Evolutionary conservation across 2,888 invertebrate species (phyloP).

Genomic region (Lasioglossum oenotherae): DNA sequence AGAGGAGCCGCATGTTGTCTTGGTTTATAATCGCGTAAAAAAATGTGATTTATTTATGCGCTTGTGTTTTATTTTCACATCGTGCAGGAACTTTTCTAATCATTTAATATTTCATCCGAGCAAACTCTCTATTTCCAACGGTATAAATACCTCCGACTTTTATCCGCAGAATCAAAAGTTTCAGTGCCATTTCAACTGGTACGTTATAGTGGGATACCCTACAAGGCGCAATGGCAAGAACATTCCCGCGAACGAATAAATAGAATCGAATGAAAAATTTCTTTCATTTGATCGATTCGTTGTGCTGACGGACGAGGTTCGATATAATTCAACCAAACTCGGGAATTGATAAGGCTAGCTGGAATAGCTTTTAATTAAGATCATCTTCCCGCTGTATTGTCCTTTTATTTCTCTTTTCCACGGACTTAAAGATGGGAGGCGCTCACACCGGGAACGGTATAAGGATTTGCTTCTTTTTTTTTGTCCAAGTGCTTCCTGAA

Average conservation of each 20-base stretch:
- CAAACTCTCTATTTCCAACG: neutral
- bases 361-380: constrained; percentile 65
- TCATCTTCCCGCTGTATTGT: constrained; percentile 39
- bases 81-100: neutral
- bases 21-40: no score
- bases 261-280: neutral
- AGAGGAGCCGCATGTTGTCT: no score
- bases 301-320: neutral
- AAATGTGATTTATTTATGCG: no score
- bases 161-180: neutral
- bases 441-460: constrained; percentile 41
- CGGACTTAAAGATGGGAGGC: constrained; percentile 31
- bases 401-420: constrained; percentile 41
- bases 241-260: neutral
- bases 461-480: constrained; percentile 61
- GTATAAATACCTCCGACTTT: neutral
- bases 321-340: constrained; percentile 35
- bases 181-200: neutral
- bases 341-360: neutral
- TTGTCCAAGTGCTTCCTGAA: constrained; percentile 53
- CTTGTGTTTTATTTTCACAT: neutral
- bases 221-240: neutral
- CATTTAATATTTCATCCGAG: neutral
- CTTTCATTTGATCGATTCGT: neutral
- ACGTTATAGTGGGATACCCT: neutral